Percentiles rank a stretch among this genome's conserved stretches.
These are phyloP conservation scores for Melipona beecheii DNA, from an alignment of 2,888 invertebrate species.

Conservation along the genomic window DNA sequence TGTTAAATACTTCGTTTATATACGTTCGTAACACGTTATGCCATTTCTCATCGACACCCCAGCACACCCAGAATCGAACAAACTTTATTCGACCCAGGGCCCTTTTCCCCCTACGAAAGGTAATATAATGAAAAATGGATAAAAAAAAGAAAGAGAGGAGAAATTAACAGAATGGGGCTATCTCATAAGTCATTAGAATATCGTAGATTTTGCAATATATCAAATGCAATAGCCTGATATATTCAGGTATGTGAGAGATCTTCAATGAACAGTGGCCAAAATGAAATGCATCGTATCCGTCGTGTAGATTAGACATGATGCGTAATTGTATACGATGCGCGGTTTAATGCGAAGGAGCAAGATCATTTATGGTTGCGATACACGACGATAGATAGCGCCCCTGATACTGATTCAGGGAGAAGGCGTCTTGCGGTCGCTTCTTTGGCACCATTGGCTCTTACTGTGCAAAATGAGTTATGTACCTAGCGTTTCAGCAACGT, in stretches of 20 bases:
- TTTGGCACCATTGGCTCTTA: constrained; percentile 62
- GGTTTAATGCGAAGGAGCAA: constrained; percentile 18
- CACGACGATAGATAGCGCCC: constrained; percentile 23
- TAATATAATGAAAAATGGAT: constrained; percentile 14
- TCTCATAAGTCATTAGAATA: constrained; percentile 79
- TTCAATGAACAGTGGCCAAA: constrained; percentile 71
- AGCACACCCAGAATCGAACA: constrained; percentile 54
- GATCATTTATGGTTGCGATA: constrained; percentile 40
- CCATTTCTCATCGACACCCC: constrained; percentile 69
- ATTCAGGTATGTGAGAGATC: constrained; percentile 64
- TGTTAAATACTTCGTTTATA: constrained; percentile 76
- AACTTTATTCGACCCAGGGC: constrained; percentile 52
- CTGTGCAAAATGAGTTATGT: constrained; percentile 66
- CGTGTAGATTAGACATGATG: constrained; percentile 14
- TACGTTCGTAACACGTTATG: constrained; percentile 67
- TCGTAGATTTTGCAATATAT: constrained; percentile 80
- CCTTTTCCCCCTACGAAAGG: constrained; percentile 53
- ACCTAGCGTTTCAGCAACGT: constrained; percentile 67
- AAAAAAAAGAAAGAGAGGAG: constrained; percentile 13
- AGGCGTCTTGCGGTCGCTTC: constrained; percentile 57
- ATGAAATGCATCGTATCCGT: constrained; percentile 29
- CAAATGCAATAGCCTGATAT: constrained; percentile 78
- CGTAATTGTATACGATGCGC: constrained; percentile 34
- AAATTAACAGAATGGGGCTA: constrained; percentile 59
- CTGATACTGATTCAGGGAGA: constrained; percentile 33